A percentile compares a stretch with the other conserved stretches of the same genome.
Evolutionary conservation across 2,888 invertebrate species (phyloP).

Genomic region (Psylliodes chrysocephalus): DNA sequence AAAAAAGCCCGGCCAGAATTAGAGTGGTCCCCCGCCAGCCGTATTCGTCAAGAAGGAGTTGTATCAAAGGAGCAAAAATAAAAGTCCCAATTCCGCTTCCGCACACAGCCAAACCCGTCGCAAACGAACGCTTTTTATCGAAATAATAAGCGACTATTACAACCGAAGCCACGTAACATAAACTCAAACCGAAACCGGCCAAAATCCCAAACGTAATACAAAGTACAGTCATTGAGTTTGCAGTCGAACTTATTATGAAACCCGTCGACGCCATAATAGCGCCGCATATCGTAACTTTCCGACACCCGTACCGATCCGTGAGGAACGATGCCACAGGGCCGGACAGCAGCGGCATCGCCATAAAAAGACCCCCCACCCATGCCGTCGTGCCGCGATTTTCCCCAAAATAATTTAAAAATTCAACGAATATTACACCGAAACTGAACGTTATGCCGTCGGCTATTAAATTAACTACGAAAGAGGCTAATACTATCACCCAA

Average conservation of each 20-base stretch:
- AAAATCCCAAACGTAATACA: constrained; percentile 86
- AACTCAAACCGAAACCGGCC: constrained; percentile 85
- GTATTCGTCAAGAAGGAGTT: constrained; percentile 78
- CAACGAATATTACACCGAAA: constrained; percentile 89
- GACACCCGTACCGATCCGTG: constrained; percentile 85
- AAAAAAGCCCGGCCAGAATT: constrained; percentile 82
- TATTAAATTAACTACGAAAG: constrained; percentile 89
- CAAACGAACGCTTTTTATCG: constrained; percentile 83
- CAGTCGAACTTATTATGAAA: constrained; percentile 80
- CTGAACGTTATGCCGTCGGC: constrained; percentile 94
- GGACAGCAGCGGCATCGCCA: constrained; percentile 89
- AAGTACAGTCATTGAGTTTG: constrained; percentile 79
- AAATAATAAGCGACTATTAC: constrained; percentile 93
- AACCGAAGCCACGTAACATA: constrained; percentile 90
- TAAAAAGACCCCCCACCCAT: constrained; percentile 90
- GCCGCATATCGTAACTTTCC: constrained; percentile 81
- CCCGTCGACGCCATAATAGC: constrained; percentile 79
- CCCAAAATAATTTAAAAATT: constrained; percentile 86
- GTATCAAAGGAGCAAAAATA: constrained; percentile 83
- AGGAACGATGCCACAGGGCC: constrained; percentile 87
- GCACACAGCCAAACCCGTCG: constrained; percentile 87
- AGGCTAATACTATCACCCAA: constrained; percentile 90
- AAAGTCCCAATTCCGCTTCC: constrained; percentile 91
- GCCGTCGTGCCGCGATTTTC: constrained; percentile 88
- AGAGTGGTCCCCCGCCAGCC: constrained; percentile 86